Evolutionary conservation across 2,113 vertebrate genomes (phyloP).

Genomic region (Puffinus mauretanicus): DNA sequence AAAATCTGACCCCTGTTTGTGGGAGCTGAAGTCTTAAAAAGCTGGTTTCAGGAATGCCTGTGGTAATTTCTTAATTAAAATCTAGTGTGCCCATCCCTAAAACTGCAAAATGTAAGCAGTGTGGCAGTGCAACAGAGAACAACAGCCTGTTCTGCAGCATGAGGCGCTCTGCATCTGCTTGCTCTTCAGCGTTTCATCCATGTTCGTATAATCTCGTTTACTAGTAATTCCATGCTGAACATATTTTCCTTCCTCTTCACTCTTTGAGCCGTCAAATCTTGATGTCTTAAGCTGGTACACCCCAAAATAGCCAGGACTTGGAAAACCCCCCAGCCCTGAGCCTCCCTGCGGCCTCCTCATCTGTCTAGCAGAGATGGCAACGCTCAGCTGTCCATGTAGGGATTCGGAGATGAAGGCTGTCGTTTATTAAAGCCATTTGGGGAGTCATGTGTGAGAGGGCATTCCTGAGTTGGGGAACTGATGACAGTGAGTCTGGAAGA

Average conservation of each 20-base stretch:
- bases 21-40: not conserved
- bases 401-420: not conserved
- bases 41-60: not conserved
- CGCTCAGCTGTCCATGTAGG: not conserved
- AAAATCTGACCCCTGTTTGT: not conserved
- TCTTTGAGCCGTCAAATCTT: not conserved
- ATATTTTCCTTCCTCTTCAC: not conserved
- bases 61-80: not conserved
- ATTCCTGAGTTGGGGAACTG: not conserved
- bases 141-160: not conserved
- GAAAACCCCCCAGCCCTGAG: not conserved
- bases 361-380: not conserved
- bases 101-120: not conserved
- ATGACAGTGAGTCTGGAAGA: slow-evolving; percentile 37
- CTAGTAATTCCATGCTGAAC: not conserved
- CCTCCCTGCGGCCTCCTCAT: not conserved
- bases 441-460: not conserved
- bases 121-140: not conserved
- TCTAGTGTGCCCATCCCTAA: not conserved
- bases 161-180: not conserved
- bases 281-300: not conserved
- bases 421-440: slow-evolving; percentile 47
- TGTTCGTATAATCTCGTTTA: not conserved
- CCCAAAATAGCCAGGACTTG: not conserved
- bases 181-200: not conserved